Percentiles rank a stretch among this genome's conserved stretches.
Evolutionary conservation across 1,140 invertebrate species (phyloP).

Genomic region (Oncopeltus fasciatus): DNA sequence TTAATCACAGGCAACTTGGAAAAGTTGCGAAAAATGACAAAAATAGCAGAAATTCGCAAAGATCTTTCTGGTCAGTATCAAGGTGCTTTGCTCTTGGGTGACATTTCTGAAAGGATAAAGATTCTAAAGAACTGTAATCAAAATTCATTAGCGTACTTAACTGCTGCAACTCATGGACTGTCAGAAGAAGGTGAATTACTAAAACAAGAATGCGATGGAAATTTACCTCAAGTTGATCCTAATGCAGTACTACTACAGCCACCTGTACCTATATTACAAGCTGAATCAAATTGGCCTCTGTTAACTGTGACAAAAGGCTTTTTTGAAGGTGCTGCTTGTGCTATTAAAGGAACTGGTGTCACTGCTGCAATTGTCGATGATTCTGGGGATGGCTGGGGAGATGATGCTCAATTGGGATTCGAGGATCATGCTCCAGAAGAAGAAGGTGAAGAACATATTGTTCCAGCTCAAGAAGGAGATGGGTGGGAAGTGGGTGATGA

Average conservation of each 20-base stretch:
- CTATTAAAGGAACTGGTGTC: constrained; percentile 37
- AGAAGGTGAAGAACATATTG: constrained; percentile 33
- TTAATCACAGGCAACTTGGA: constrained; percentile 97
- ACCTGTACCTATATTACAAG: constrained; percentile 71
- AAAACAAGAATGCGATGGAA: constrained; percentile 43
- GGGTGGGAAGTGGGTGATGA: constrained; percentile 93
- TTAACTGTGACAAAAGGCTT: constrained; percentile 76
- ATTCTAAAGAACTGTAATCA: constrained; percentile 59
- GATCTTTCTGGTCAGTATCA: constrained; percentile 94
- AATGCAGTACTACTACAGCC: constrained; percentile 69
- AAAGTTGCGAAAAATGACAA: constrained; percentile 97
- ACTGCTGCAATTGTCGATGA: constrained; percentile 35
- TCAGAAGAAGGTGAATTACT: constrained; percentile 65
- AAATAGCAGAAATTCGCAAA: constrained; percentile 92
- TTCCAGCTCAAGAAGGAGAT: constrained; percentile 38
- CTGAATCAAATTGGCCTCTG: constrained; percentile 91
- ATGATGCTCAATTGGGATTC: constrained; percentile 66
- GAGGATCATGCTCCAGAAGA: constrained; percentile 42
- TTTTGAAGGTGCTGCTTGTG: constrained; percentile 57
- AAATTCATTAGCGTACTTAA: constrained; percentile 77
- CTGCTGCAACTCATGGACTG: constrained; percentile 86
- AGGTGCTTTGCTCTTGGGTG: constrained; percentile 80
- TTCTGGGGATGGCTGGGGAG: constrained; percentile 69
- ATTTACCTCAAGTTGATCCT: constrained; percentile 59
- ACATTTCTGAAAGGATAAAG: constrained; percentile 77